Evolutionary conservation across 2,113 vertebrate genomes (phyloP), one percentile per base, ranked within the genome.

Genomic region (Tupaia tana): DNA sequence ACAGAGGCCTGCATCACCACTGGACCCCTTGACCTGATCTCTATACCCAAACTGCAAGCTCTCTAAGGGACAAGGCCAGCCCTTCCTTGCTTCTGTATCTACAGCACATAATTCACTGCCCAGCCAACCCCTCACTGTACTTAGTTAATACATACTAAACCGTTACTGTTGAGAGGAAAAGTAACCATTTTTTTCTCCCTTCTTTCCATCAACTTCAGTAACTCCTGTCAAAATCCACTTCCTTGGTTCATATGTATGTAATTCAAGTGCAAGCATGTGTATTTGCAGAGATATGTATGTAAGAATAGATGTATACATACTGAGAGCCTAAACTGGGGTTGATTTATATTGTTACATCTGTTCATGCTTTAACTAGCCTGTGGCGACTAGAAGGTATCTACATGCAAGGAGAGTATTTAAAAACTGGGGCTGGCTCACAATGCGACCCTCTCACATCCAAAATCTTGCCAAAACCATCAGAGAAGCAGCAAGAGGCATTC

Each of bases 201-300:
- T 79, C 74, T 71, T 96, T n/a, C 87, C 56, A 73, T 43, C 58
- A 84, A n/a, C 29, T 54, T 80, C 12, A 79, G 52, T 66, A 58
- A 29, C 61, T 63, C 52, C 31, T 1, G 2, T 96, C 70, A 31
- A 96, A 86, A 79, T 74, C 52, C 7, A 3, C 34, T n/a, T 83
- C 67, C n/a, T 86, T 73, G 70, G 77, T 82, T 96, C 73, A 71
- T 22, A 43, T 84, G 87, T 87, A 34, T 43, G 54, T 93, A 89
- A 84, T 80, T 84, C 87, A 78, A 90, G 71, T 69, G 25, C 6
- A 19, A 90, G 59, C 52, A 73, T 25, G 54, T 56, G 22, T 63
- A 52, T 95, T 2, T 93, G 77, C 25, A 79, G 52, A 83, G 25
- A 14, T 56, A 90, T 4, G 7, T 19, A 81, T 3, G 63, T 11